phyloP scores from a whole-genome alignment of 2,888 invertebrate species.

The Helleia helle region DNA sequence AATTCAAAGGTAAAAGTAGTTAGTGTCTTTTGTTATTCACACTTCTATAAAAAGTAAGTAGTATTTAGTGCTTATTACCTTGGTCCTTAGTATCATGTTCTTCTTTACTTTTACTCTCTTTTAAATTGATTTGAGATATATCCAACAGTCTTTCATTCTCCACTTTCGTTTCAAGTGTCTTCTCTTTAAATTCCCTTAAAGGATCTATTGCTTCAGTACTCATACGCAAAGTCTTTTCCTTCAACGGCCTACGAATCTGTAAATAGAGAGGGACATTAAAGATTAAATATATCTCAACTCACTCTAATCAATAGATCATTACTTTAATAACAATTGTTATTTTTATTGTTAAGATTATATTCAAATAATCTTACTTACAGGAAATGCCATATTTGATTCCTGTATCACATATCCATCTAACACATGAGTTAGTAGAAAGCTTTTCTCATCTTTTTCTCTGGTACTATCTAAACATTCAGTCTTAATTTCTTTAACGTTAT shows the following conservation, averaged over 20 bases:
- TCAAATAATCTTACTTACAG: slow-evolving; percentile 39
- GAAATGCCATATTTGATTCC: slow-evolving; percentile 60
- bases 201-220: slow-evolving; percentile 17
- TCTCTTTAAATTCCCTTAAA: slow-evolving; percentile 20
- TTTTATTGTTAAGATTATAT: too few species aligned
- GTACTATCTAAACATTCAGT: slow-evolving; percentile 16
- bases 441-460: slow-evolving; percentile 27
- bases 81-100: slow-evolving; percentile 17
- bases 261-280: slow-evolving; percentile 15
- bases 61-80: slow-evolving; percentile 16
- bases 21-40: too few species aligned
- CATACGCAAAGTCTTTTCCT: slow-evolving; percentile 35
- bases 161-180: slow-evolving; percentile 18
- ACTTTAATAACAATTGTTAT: too few species aligned
- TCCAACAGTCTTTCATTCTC: slow-evolving; percentile 27
- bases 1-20: too few species aligned
- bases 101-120: slow-evolving; percentile 26
- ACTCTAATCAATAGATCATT: too few species aligned
- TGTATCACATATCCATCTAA: slow-evolving; percentile 62
- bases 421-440: slow-evolving; percentile 50
- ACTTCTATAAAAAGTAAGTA: too few species aligned
- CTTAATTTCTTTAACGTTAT: slow-evolving; percentile 22
- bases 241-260: slow-evolving; percentile 47
- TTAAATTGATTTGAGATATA: slow-evolving; percentile 28
- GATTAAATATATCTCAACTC: too few species aligned